These are phyloP conservation scores for Phoebastria nigripes DNA, from an alignment of 2,797 vertebrate species.

Conservation along the genomic window DNA sequence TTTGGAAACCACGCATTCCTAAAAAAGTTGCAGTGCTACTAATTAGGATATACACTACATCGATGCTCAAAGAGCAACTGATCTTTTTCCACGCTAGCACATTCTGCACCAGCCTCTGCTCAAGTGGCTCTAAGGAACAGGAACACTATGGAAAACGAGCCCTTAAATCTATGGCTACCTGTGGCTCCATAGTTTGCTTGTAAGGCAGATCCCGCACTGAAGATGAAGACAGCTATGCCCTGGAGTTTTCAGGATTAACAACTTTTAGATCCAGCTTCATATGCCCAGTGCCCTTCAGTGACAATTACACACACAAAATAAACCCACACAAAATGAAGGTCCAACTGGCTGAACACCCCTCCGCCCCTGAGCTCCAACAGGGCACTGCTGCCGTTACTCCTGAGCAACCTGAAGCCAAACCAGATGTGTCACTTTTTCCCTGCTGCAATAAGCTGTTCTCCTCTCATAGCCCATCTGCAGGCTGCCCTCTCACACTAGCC, in stretches of 20 bases:
- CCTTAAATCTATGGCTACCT: neutral
- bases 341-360: neutral
- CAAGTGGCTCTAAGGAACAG: neutral
- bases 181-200: neutral
- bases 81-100: neutral
- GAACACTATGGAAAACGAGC: neutral
- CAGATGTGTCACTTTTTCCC: neutral
- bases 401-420: neutral
- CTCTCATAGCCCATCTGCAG: neutral
- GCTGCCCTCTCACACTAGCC: neutral
- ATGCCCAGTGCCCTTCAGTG: neutral
- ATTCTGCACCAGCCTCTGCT: neutral
- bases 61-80: accelerated
- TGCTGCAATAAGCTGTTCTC: neutral
- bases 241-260: neutral
- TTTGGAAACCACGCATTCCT: neutral
- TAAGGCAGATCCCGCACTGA: neutral
- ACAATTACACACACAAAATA: neutral
- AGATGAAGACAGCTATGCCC: neutral
- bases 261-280: neutral
- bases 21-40: neutral
- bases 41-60: neutral
- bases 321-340: neutral
- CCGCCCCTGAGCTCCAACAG: neutral
- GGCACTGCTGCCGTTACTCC: neutral